Base-by-base conservation (phyloP, 1,140 invertebrate genomes). In the Nasonia longicornis region DNA sequence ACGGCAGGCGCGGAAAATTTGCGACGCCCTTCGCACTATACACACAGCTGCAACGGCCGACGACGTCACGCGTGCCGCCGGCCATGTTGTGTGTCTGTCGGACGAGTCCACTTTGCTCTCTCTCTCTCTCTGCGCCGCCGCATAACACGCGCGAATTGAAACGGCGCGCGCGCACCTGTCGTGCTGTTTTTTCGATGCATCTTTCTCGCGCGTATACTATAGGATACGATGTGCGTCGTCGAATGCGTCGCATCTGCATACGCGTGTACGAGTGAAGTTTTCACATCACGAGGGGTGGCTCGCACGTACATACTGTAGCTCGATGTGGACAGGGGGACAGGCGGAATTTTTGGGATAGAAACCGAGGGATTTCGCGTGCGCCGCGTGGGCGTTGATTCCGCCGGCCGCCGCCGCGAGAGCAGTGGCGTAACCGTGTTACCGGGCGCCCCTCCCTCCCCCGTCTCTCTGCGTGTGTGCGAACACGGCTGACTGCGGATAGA, bases 341-440 rank as follows among this genome's bases (percentile, higher is more conserved):
- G 16, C 52, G 52, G 3, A n/a, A 20, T n/a, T 58, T 58, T 58
- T 14, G 20, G 52, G 52, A 7, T n/a, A 58, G 35, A 14, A 35
- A 58, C 31, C 11, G 31, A 16, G 52, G 16, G 2, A 20, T n/a
- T 58, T 63, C 73, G 29, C 73, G 16, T 35, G 31, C 58, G 82
- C 82, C 83, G 83, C 85, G 84, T 84, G 84, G 84, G 77, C 31
- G 77, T 76, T 76, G 77, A 77, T 77, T 71, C 77, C 71, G 20
- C 78, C 66, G 67, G 67, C 71, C 42, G 76, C 16, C n/a, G 72
- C 26, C 29, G 31, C 45, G 2, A 16, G 31, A 16, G 31, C 66
- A 72, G 77, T 72, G 77, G 48, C 70, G 70, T 74, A 74, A 73
- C 70, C 58, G 71, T 74, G 78, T 74, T 74, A 79, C 52, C 80